A percentile compares a stretch with the other conserved stretches of the same genome.
phyloP scores from a whole-genome alignment of 1,140 invertebrate genomes.

The Apis cerana region DNA sequence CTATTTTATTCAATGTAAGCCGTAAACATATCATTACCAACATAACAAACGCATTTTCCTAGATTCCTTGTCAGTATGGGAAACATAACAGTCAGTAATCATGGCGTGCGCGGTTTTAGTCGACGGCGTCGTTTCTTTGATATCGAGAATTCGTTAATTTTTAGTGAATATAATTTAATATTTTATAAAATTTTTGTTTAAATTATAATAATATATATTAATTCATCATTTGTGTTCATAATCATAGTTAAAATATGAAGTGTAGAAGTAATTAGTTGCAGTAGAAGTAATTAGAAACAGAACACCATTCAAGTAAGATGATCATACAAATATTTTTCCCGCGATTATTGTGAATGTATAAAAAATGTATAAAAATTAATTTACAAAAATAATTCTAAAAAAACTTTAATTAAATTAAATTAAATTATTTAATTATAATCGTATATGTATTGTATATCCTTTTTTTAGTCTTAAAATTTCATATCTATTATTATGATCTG shows the following conservation, averaged over 20 bases:
- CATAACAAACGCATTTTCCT: conserved; percentile 31
- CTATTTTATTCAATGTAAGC: conserved; percentile 63
- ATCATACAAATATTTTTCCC: background rate
- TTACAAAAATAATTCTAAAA: background rate
- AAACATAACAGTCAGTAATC: conserved; percentile 5
- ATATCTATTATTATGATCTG: too few relatives aligned
- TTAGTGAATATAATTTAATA: background rate
- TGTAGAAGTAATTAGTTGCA: background rate
- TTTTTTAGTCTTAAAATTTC: too few relatives aligned
- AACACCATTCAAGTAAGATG: background rate
- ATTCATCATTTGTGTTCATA: background rate
- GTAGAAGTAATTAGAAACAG: background rate
- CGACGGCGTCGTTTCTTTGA: background rate
- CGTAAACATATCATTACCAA: conserved; percentile 67
- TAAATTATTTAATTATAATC: too few relatives aligned
- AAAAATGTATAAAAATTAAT: background rate
- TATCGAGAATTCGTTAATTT: background rate
- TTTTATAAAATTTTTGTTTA: background rate
- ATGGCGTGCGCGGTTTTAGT: too few relatives aligned
- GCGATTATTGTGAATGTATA: background rate
- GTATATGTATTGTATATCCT: too few relatives aligned
- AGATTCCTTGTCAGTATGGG: conserved; percentile 10
- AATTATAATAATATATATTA: background rate
- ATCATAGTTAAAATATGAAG: background rate
- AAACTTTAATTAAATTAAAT: too few relatives aligned